Base-by-base conservation (phyloP, 2,113 vertebrate species). In the Sciurus niger region DNA sequence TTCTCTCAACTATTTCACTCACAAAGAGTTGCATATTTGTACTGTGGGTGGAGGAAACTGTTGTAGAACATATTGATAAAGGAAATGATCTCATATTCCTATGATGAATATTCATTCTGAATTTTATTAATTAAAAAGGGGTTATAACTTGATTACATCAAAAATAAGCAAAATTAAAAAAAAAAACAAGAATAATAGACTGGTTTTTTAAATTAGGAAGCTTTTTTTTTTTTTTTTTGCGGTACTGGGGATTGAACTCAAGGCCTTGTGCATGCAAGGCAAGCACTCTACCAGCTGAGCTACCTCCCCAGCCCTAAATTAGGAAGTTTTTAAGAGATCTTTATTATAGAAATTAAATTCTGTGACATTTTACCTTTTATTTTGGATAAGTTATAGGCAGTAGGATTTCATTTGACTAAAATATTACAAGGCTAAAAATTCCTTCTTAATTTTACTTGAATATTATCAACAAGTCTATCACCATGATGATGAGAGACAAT, bases 401-500 rank as follows among this genome's bases (percentile, higher is more conserved):
- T 37, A 82, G 2, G 40, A 58, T 82, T 14, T 1, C n/a, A 82
- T 34, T 68, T 90, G 32, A 86, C 25, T 74, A 89, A 86, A 48
- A 88, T 65, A 65, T 48, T 51, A 17, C 11, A 87, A 95, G 51
- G 2, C 9, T 78, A 18, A 55, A 60, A 24, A 40, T 55, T 86
- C 85, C 2, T 25, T 9, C 11, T 79, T 82, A 79, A 60, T 60
- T 90, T 94, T n/a, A 89, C 51, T 43, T 90, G 32, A 22, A 51
- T 79, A n/a, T 55, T 84, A 80, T 11, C 79, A 55, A 79, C 6
- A 90, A 4, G 72, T 53, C 90, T 70, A 60, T 53, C 20, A 40
- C 6, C 25, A 72, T 67, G 22, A 95, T 92, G 74, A 91, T 67
- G 24, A 93, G 24, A 96, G 18, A 70, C 32, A 84, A n/a, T 89